These are phyloP conservation scores for Clarias platycephalus DNA, from an alignment of 2,797 vertebrate species.

Conservation along the genomic window DNA sequence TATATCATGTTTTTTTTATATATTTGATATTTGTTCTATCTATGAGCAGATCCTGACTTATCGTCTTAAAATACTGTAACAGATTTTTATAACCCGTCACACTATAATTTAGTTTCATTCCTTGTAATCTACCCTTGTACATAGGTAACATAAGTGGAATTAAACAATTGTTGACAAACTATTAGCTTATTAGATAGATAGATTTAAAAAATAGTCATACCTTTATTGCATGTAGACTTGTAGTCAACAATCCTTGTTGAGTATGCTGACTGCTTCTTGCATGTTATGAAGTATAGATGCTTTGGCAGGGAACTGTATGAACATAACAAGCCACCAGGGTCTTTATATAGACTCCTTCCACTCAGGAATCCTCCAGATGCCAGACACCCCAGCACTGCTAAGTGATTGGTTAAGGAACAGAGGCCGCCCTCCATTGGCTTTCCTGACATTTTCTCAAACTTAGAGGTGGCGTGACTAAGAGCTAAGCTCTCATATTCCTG, in stretches of 20 bases:
- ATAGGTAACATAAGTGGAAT: not conserved
- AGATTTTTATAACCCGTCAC: not conserved
- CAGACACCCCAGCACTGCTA: constrained; percentile 15
- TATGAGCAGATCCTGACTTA: not conserved
- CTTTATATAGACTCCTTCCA: constrained; percentile 45
- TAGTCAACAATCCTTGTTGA: constrained; percentile 14
- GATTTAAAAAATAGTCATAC: constrained; percentile 22
- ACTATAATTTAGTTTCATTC: not conserved
- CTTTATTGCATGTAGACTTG: constrained; percentile 34
- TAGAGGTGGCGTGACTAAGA: not conserved
- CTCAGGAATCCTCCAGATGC: constrained; percentile 15
- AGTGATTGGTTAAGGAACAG: constrained; percentile 46
- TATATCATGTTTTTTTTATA: no score
- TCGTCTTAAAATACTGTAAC: not conserved
- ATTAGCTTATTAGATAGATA: not conserved
- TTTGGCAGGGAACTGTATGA: constrained; percentile 18
- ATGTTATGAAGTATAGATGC: constrained; percentile 32
- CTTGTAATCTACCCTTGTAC: not conserved
- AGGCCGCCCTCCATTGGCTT: constrained; percentile 37
- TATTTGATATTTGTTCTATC: no score
- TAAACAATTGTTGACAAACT: not conserved
- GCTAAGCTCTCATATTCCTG: not conserved
- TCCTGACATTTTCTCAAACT: constrained; percentile 50
- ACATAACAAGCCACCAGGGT: constrained; percentile 28
- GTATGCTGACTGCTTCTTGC: not conserved